Conservation (phyloP, 2,888 invertebrate species). For the Nudaria mundana region DNA sequence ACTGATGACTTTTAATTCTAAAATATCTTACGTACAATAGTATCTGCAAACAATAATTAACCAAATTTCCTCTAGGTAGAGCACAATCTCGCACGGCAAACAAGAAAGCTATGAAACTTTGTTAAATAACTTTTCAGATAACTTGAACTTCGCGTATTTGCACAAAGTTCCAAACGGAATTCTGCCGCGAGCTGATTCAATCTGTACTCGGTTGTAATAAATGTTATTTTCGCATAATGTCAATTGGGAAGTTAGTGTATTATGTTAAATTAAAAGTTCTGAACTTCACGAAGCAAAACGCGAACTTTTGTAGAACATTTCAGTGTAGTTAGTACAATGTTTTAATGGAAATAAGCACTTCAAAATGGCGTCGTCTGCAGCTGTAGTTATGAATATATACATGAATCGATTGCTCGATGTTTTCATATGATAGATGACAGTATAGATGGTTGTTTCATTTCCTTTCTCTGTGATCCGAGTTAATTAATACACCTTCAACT, state of each 20-base stretch:
- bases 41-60: slow-evolving; percentile 60
- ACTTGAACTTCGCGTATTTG: slow-evolving; percentile 79
- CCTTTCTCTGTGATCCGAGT: slow-evolving; percentile 10
- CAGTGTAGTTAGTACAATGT: slow-evolving; percentile 82
- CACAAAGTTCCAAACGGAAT: slow-evolving; percentile 77
- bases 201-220: slow-evolving; percentile 79
- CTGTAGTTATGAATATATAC: slow-evolving; percentile 54
- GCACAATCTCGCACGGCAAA: slow-evolving; percentile 62
- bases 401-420: slow-evolving; percentile 60
- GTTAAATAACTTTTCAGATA: slow-evolving; percentile 82
- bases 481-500: slow-evolving; percentile 6
- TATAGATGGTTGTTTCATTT: slow-evolving; percentile 40
- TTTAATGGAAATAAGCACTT: slow-evolving; percentile 82
- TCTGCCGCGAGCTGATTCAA: slow-evolving; percentile 75
- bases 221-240: slow-evolving; percentile 78
- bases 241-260: slow-evolving; percentile 71
- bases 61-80: slow-evolving; percentile 59
- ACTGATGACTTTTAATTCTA: slow-evolving; percentile 49
- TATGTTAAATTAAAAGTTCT: slow-evolving; percentile 70
- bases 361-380: slow-evolving; percentile 79
- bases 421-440: slow-evolving; percentile 48
- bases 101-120: slow-evolving; percentile 81
- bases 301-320: slow-evolving; percentile 82
- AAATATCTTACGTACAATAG: slow-evolving; percentile 53
- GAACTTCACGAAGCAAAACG: slow-evolving; percentile 82